A percentile compares a stretch with the other conserved stretches of the same genome.
Conservation (phyloP, 2,888 invertebrate species). For the Plebejus anna region DNA sequence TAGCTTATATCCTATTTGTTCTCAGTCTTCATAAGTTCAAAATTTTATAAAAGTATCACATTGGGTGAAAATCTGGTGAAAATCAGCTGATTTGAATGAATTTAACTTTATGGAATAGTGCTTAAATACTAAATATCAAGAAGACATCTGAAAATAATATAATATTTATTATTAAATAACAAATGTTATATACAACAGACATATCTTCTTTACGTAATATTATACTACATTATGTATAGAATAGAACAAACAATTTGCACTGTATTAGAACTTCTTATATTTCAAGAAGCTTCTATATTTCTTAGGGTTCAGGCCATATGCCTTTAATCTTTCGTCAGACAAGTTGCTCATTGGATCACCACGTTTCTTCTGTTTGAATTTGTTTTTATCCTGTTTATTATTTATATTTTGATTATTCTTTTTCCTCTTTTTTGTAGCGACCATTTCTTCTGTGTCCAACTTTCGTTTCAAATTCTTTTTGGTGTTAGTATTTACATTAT, state of each 20-base stretch:
- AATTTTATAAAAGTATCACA: no score
- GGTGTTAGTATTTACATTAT: constrained; percentile 14
- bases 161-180: constrained; percentile 1
- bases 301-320: constrained; percentile 95
- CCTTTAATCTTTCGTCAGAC: constrained; percentile 90
- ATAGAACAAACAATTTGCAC: not conserved
- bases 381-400: constrained; percentile 43
- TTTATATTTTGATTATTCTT: constrained; percentile 39
- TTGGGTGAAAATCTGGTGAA: no score
- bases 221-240: not conserved
- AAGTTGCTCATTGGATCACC: constrained; percentile 65
- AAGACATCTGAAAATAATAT: not conserved
- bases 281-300: constrained; percentile 90
- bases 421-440: constrained; percentile 47
- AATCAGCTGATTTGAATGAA: no score
- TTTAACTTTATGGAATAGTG: no score
- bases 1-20: no score
- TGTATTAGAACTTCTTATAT: constrained; percentile 76
- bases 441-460: constrained; percentile 20
- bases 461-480: constrained; percentile 37
- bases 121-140: not conserved
- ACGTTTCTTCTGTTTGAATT: constrained; percentile 49
- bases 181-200: constrained; percentile 28
- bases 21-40: no score
- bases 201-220: constrained; percentile 29